Evolutionary conservation across 2,797 vertebrate species (phyloP).

Genomic region (Lepilemur ruficaudatus): DNA sequence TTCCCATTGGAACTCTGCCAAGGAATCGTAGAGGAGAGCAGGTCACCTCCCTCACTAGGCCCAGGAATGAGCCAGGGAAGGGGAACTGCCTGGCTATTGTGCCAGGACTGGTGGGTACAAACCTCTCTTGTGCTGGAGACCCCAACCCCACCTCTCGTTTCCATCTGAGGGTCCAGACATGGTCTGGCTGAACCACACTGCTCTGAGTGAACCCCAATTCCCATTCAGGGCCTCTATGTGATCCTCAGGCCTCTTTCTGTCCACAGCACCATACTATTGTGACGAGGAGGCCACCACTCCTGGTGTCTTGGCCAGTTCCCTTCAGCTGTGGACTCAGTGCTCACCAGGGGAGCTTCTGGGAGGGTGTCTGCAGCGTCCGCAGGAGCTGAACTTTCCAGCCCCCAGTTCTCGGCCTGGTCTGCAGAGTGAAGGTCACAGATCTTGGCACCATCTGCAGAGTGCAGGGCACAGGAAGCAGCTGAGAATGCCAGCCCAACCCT

Average conservation of each 20-base stretch:
- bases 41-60: background rate
- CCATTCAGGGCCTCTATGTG: background rate
- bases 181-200: background rate
- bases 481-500: background rate
- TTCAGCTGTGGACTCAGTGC: background rate
- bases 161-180: background rate
- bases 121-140: background rate
- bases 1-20: background rate
- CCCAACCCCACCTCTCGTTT: background rate
- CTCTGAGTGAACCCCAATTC: background rate
- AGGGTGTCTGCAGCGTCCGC: background rate
- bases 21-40: background rate
- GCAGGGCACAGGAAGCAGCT: background rate
- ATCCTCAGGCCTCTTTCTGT: background rate
- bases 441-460: background rate
- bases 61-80: background rate
- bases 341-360: rapidly evolving
- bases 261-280: rapidly evolving
- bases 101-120: background rate
- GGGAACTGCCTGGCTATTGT: background rate
- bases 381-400: background rate
- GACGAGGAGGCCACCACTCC: background rate
- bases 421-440: background rate
- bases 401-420: background rate
- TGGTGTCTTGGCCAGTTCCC: background rate